These are phyloP conservation scores for Poeciliopsis infans DNA, from an alignment of 2,797 vertebrate genomes.

Conservation along the genomic window DNA sequence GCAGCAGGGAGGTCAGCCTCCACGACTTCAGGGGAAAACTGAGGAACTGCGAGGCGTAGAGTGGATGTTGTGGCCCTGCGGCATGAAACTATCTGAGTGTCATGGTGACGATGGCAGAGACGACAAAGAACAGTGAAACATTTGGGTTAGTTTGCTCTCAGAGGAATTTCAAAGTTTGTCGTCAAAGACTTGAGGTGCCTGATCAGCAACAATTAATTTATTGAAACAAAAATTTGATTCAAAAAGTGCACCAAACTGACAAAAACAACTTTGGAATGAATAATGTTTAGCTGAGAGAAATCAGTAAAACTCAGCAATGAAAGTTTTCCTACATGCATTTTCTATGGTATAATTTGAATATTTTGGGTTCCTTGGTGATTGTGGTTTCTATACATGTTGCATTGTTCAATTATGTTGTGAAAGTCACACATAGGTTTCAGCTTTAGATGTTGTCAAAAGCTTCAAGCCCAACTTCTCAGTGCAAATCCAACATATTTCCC, in stretches of 20 bases:
- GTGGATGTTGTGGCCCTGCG: too few species aligned
- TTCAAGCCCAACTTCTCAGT: slow-evolving; percentile 18
- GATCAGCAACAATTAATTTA: slow-evolving; percentile 51
- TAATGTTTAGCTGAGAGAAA: slow-evolving; percentile 44
- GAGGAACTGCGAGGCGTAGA: too few species aligned
- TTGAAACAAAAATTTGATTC: slow-evolving; percentile 41
- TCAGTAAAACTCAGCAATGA: slow-evolving; percentile 65
- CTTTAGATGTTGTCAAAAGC: not conserved
- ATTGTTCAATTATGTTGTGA: slow-evolving; percentile 33
- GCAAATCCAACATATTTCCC: slow-evolving; percentile 21
- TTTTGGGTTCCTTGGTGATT: slow-evolving; percentile 18
- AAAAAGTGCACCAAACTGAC: slow-evolving; percentile 33
- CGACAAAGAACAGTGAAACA: too few species aligned
- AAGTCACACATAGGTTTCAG: slow-evolving; percentile 37
- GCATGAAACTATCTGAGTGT: too few species aligned
- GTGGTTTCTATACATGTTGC: slow-evolving; percentile 46
- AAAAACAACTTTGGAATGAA: slow-evolving; percentile 42
- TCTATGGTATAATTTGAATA: slow-evolving; percentile 50
- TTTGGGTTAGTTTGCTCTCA: not conserved
- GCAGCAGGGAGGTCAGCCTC: too few species aligned
- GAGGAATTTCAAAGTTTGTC: not conserved
- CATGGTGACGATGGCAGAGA: too few species aligned
- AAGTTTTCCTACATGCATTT: slow-evolving; percentile 44
- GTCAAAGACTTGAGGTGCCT: slow-evolving; percentile 23
- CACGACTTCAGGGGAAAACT: too few species aligned